Evolutionary conservation across 2,888 invertebrate genomes (phyloP).

Genomic region (Pristionchus entomophagus): DNA sequence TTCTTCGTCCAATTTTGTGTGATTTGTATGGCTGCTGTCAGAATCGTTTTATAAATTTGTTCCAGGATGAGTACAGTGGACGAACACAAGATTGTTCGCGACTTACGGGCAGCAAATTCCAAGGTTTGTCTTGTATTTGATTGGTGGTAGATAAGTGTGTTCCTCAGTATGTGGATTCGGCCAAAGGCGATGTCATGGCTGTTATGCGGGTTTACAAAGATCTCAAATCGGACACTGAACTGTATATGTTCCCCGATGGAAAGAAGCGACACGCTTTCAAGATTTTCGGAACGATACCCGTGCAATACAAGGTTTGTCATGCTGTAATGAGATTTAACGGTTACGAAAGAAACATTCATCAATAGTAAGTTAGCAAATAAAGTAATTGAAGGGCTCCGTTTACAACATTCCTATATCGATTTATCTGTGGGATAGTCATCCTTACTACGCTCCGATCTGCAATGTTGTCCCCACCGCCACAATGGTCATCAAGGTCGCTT

Average conservation of each 20-base stretch:
- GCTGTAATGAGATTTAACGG: neutral
- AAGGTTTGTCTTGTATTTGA: constrained; percentile 7
- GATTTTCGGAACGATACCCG: constrained; percentile 79
- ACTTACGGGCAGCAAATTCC: constrained; percentile 31
- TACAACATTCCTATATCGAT: constrained; percentile 98
- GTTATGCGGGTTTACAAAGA: constrained; percentile 68
- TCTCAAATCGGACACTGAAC: constrained; percentile 65
- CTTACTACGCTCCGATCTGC: constrained; percentile 92
- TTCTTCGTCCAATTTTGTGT: neutral
- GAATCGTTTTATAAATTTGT: neutral
- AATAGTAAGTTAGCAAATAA: neutral
- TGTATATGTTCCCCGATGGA: constrained; percentile 76
- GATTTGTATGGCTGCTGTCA: neutral
- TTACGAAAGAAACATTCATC: constrained; percentile 28
- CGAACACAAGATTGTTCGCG: constrained; percentile 46
- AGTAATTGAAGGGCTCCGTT: constrained; percentile 80
- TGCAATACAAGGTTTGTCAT: constrained; percentile 77
- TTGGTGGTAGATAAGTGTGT: neutral
- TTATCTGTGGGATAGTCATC: constrained; percentile 97
- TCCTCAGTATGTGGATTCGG: constrained; percentile 63
- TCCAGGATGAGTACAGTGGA: constrained; percentile 27
- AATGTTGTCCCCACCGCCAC: constrained; percentile 91
- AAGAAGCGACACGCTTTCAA: constrained; percentile 76
- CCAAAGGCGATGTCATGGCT: constrained; percentile 68
- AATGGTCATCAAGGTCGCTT: constrained; percentile 87